Conservation (phyloP, 2,113 vertebrate genomes). For the Aix galericulata region DNA sequence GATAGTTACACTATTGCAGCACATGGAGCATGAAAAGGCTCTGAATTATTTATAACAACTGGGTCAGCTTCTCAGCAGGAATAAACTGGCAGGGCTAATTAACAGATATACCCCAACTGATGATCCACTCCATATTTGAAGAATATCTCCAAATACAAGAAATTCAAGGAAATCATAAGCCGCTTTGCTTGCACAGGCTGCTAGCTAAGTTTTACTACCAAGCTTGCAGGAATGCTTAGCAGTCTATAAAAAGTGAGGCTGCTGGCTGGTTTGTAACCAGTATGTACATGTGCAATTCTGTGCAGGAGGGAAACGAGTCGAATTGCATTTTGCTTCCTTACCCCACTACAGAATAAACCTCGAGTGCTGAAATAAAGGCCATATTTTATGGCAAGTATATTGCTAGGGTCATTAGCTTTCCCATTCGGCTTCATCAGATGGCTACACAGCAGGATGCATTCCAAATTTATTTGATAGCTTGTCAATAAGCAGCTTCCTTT, state of each 20-base stretch:
- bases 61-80: neutral
- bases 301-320: neutral
- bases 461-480: constrained; percentile 71
- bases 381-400: constrained; percentile 58
- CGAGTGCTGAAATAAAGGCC: constrained; percentile 37
- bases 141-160: constrained; percentile 7
- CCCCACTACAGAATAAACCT: neutral
- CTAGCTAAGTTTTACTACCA: neutral
- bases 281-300: neutral
- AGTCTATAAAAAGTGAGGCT: neutral
- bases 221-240: neutral
- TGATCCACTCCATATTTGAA: neutral
- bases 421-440: constrained; percentile 58
- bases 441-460: constrained; percentile 58
- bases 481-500: constrained; percentile 68
- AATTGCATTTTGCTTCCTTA: neutral
- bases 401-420: constrained; percentile 60
- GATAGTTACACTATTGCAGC: neutral
- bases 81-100: constrained; percentile 41
- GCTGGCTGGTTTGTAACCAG: neutral
- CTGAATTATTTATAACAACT: constrained; percentile 56
- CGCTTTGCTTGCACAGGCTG: neutral
- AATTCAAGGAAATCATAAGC: neutral
- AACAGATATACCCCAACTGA: constrained; percentile 2
- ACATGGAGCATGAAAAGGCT: neutral